Evolutionary conservation across 1,140 invertebrate genomes (phyloP).

Genomic region (Drosophila jambulina): DNA sequence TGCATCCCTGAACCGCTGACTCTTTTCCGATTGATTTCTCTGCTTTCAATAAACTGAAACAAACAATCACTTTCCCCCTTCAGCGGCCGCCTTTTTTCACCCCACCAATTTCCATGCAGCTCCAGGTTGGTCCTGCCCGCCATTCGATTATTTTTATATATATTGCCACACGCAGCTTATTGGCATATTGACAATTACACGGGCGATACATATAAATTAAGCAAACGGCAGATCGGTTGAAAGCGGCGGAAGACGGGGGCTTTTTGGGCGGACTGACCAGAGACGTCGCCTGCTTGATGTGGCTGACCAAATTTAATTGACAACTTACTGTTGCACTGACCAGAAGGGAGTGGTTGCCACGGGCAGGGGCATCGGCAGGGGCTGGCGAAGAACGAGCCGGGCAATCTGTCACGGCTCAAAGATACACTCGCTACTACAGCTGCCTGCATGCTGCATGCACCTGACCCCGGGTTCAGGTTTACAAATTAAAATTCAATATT

Average conservation of each 20-base stretch:
- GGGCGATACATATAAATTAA: slow-evolving; percentile 82
- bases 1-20: slow-evolving; percentile 55
- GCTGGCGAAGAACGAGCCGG: slow-evolving; percentile 29
- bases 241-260: slow-evolving; percentile 1
- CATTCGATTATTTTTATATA: slow-evolving; percentile 57
- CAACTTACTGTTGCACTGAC: slow-evolving; percentile 75
- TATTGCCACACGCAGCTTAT: slow-evolving; percentile 77
- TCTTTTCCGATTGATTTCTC: slow-evolving; percentile 77
- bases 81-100: slow-evolving; percentile 13
- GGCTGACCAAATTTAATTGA: slow-evolving; percentile 83
- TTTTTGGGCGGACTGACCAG: slow-evolving; percentile 37
- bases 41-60: slow-evolving; percentile 79
- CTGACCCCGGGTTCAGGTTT: slow-evolving; percentile 62
- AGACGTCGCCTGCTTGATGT: slow-evolving; percentile 65
- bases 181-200: slow-evolving; percentile 84
- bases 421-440: slow-evolving; percentile 52
- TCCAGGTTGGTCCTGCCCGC: slow-evolving; percentile 27
- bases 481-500: slow-evolving; percentile 85
- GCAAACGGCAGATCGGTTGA: slow-evolving; percentile 67
- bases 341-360: slow-evolving; percentile 13
- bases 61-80: slow-evolving; percentile 60
- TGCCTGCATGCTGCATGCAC: slow-evolving; percentile 20
- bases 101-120: slow-evolving; percentile 31
- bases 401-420: slow-evolving; percentile 79
- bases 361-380: slow-evolving; percentile 2